Percentiles rank a stretch among this genome's conserved stretches.
These are phyloP conservation scores for Rhinogobio ventralis DNA, from an alignment of 2,797 vertebrate species.

Conservation along the genomic window DNA sequence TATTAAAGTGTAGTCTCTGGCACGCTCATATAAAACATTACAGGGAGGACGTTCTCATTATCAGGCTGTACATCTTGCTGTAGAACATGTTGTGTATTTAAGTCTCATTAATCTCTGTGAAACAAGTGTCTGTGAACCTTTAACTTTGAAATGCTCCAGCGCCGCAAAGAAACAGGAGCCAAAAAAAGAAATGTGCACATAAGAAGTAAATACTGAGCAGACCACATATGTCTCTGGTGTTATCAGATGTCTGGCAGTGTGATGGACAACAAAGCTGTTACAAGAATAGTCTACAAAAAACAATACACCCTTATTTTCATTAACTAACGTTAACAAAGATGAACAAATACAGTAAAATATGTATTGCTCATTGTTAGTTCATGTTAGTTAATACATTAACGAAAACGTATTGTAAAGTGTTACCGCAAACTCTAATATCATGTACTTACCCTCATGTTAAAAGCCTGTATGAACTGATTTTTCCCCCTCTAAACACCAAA, in stretches of 20 bases:
- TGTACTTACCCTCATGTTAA: neutral
- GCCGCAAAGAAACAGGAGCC: constrained; percentile 13
- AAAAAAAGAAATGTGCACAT: neutral
- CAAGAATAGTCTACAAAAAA: neutral
- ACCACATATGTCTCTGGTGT: neutral
- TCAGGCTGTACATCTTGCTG: constrained; percentile 61
- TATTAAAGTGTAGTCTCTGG: constrained; percentile 22
- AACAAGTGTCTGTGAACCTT: constrained; percentile 65
- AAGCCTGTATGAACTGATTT: neutral
- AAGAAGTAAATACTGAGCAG: neutral
- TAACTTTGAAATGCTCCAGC: constrained; percentile 68
- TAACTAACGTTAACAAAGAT: no score
- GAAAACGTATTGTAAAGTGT: no score
- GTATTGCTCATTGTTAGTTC: no score
- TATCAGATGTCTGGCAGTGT: neutral
- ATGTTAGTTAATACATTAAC: no score
- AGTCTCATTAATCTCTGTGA: constrained; percentile 65
- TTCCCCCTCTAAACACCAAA: neutral
- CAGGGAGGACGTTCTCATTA: constrained; percentile 65
- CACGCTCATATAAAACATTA: constrained; percentile 44
- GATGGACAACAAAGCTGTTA: neutral
- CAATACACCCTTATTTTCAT: neutral
- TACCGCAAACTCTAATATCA: neutral
- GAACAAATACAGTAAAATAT: no score
- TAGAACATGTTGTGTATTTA: constrained; percentile 67